Percentiles rank a stretch among this genome's conserved stretches.
These are phyloP conservation scores for Sebastes cheni DNA, from an alignment of 2,797 vertebrate genomes.

Conservation along the genomic window DNA sequence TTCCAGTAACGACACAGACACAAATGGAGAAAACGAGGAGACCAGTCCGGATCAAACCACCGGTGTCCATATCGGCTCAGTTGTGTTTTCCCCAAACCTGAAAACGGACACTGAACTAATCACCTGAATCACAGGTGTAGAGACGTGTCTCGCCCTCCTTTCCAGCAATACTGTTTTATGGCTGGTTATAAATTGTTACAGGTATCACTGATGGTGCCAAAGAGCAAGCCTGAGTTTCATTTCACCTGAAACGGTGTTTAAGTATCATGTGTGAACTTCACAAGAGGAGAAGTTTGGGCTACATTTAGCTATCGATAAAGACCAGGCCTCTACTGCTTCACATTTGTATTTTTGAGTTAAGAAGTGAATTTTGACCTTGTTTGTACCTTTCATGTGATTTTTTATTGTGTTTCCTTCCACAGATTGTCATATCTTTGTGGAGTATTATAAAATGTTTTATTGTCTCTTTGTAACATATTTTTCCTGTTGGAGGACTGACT, in stretches of 20 bases:
- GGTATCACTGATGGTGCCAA: not conserved
- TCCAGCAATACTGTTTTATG: conserved; percentile 44
- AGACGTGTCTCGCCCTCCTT: not conserved
- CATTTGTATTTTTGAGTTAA: not conserved
- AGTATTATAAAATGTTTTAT: not conserved
- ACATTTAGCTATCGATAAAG: not conserved
- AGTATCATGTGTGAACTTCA: not conserved
- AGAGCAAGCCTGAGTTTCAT: not conserved
- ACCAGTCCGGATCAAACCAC: not conserved
- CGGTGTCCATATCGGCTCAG: conserved; percentile 4
- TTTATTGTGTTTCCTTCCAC: not conserved
- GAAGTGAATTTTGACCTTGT: not conserved
- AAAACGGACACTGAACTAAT: conserved; percentile 1
- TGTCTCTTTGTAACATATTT: not conserved
- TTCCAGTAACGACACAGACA: conserved; percentile 12
- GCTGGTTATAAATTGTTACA: conserved; percentile 25
- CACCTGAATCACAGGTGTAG: not conserved
- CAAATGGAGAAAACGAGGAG: conserved; percentile 2
- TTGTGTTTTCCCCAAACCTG: not conserved
- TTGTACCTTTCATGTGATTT: not conserved
- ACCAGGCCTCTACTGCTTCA: not conserved
- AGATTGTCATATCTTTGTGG: not conserved
- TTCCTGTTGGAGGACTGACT: not conserved
- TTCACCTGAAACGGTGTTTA: not conserved
- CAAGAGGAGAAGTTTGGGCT: not conserved